A percentile compares a stretch with the other conserved stretches of the same genome.
phyloP scores from a whole-genome alignment of 2,113 vertebrate genomes.

The Acrocephalus kingi region DNA sequence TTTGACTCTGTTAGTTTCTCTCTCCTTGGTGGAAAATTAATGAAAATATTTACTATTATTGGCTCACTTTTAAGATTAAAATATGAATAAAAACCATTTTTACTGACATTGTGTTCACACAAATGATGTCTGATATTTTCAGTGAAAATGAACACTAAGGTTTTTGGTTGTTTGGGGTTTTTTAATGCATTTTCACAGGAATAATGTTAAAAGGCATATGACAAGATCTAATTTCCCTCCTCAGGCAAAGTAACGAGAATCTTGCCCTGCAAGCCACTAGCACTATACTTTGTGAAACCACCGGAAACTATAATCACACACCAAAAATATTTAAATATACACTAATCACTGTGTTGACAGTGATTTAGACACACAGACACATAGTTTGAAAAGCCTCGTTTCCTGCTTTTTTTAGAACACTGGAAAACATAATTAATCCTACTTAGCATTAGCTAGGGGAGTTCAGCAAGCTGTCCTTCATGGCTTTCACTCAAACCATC shows the following conservation, averaged over 20 bases:
- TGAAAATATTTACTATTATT: neutral
- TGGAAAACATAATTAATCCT: conserved; percentile 20
- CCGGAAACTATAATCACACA: neutral
- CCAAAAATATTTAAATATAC: conserved; percentile 14
- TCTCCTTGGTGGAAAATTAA: neutral
- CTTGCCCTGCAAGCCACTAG: neutral
- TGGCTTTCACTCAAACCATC: neutral
- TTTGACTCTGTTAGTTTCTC: neutral
- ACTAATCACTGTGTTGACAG: neutral
- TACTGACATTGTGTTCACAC: neutral
- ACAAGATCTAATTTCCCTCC: neutral
- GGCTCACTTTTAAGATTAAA: neutral
- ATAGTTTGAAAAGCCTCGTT: neutral
- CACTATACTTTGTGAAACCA: neutral
- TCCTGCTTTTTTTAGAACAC: neutral
- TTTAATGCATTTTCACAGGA: neutral
- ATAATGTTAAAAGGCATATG: neutral
- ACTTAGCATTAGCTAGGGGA: neutral
- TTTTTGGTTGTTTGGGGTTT: neutral
- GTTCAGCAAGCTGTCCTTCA: neutral
- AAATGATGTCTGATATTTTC: neutral
- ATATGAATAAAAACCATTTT: neutral
- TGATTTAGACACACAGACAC: neutral
- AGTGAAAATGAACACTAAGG: neutral
- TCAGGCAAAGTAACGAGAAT: neutral